These are phyloP conservation scores for Helobdella robusta DNA, from an alignment of 2,888 invertebrate genomes.

Conservation along the genomic window DNA sequence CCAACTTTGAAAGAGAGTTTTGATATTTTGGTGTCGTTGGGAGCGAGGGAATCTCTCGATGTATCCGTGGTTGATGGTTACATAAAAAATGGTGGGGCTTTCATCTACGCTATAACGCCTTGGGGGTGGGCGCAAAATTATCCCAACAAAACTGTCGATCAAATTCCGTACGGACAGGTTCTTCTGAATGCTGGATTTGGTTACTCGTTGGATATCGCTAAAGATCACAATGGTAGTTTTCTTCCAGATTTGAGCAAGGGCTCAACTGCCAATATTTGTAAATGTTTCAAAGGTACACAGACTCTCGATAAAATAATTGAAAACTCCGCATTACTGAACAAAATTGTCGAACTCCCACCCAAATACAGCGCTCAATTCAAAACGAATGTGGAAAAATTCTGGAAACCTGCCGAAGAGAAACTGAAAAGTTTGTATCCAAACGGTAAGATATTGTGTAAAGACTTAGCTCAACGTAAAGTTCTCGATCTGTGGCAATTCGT, in stretches of 20 bases:
- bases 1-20: too few relatives aligned
- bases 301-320: neutral
- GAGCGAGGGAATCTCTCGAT: neutral
- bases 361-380: neutral
- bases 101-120: slow-evolving; percentile 32
- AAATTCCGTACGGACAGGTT: slow-evolving; percentile 29
- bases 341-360: neutral
- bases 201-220: slow-evolving; percentile 14
- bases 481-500: neutral
- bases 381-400: neutral
- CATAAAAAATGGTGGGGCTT: slow-evolving; percentile 29
- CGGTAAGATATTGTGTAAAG: neutral
- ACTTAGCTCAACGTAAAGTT: neutral
- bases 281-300: neutral
- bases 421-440: neutral
- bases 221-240: too few relatives aligned
- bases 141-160: slow-evolving; percentile 24
- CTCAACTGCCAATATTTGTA: neutral
- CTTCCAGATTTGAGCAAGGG: neutral
- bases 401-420: neutral
- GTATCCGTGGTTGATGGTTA: neutral
- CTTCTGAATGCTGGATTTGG: slow-evolving; percentile 19
- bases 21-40: neutral
- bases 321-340: neutral
- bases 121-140: slow-evolving; percentile 35